Percentiles rank a stretch among this genome's conserved stretches.
phyloP scores from a whole-genome alignment of 92 coral and sea anemone genomes.

The Meandrina meandrites region DNA sequence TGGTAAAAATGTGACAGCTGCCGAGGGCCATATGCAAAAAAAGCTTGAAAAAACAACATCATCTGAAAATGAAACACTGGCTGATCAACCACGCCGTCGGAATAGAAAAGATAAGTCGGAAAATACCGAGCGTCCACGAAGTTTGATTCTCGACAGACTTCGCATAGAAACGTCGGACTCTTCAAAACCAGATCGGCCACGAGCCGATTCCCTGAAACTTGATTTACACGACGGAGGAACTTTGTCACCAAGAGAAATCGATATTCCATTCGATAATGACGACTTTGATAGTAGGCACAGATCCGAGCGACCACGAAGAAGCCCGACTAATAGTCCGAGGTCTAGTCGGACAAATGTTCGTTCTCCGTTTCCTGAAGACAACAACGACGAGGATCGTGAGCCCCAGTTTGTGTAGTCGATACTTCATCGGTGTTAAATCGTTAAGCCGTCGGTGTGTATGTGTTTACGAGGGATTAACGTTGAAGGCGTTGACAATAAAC shows the following conservation, averaged over 20 bases:
- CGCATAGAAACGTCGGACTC: conserved; percentile 45
- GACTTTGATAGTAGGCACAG: conserved; percentile 7
- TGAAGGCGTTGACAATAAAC: neutral
- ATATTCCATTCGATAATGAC: conserved; percentile 54
- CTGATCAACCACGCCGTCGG: conserved; percentile 7
- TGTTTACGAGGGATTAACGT: neutral
- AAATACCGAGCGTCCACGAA: conserved; percentile 60
- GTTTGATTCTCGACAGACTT: conserved; percentile 62
- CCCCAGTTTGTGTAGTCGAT: conserved; percentile 82
- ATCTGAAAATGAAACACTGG: conserved; percentile 12
- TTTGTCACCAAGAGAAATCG: conserved; percentile 48
- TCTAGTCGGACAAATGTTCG: conserved; percentile 58
- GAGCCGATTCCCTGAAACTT: conserved; percentile 24
- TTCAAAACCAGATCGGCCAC: neutral
- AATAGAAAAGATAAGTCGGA: conserved; percentile 38
- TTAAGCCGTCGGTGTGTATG: neutral
- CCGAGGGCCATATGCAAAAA: conserved; percentile 13
- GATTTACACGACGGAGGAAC: conserved; percentile 33
- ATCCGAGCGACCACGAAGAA: conserved; percentile 43
- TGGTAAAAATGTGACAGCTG: conserved; percentile 17
- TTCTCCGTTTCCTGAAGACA: conserved; percentile 75
- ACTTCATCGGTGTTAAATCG: neutral
- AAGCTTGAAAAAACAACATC: conserved; percentile 23
- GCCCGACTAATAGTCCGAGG: conserved; percentile 65
- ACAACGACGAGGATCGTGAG: conserved; percentile 66